phyloP scores from a whole-genome alignment of 1,140 invertebrate genomes.

The Chionoecetes opilio region DNA sequence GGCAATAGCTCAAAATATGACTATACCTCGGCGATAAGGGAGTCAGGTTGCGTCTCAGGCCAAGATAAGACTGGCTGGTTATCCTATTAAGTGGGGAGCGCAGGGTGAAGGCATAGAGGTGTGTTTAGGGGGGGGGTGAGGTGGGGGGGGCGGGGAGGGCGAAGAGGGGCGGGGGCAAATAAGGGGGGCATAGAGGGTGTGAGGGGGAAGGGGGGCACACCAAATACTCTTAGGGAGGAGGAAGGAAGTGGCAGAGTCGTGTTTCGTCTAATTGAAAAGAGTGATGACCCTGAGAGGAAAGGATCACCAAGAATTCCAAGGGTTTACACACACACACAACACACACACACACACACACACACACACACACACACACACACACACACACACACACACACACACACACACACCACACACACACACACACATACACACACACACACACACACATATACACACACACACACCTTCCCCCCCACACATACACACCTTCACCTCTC shows the following conservation, averaged over 20 bases:
- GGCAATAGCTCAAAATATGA: constrained; percentile 65
- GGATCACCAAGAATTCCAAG: background rate
- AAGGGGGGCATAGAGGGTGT: no score
- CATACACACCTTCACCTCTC: background rate
- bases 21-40: constrained; percentile 51
- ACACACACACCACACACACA: no score
- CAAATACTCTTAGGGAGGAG: background rate
- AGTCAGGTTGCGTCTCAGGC: constrained; percentile 32
- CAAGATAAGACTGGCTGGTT: constrained; percentile 36
- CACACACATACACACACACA: no score
- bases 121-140: background rate
- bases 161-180: background rate
- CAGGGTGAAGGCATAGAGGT: background rate
- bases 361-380: no score
- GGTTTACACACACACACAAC: no score
- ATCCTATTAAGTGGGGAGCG: background rate
- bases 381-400: no score
- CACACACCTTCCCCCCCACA: no score
- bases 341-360: no score
- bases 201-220: background rate
- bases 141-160: background rate
- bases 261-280: constrained; percentile 29
- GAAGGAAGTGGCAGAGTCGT: constrained; percentile 4
- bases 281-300: background rate
- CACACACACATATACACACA: no score